Evolutionary conservation across 2,797 vertebrate species (phyloP).

Genomic region (Rhinichthys osculus): DNA sequence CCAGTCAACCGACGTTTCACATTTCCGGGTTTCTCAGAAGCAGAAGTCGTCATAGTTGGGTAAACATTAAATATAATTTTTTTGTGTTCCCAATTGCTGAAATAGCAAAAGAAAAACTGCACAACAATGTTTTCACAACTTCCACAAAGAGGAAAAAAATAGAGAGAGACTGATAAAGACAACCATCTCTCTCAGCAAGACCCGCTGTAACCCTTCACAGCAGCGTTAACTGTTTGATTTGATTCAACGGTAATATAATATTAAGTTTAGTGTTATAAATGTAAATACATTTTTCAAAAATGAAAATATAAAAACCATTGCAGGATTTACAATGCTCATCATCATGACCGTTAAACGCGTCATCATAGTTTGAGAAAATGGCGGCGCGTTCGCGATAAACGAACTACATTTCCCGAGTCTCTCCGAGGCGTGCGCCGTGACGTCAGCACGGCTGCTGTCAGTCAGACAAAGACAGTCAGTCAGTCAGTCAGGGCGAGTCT

Average conservation of each 20-base stretch:
- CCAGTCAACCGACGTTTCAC: constrained; percentile 24
- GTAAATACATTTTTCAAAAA: background rate
- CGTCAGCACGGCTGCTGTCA: constrained; percentile 86
- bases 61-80: too few relatives aligned
- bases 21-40: background rate
- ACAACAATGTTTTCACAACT: background rate
- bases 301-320: too few relatives aligned
- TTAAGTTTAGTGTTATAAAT: background rate
- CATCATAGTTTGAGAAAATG: too few relatives aligned
- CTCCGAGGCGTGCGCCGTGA: constrained; percentile 71
- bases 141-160: background rate
- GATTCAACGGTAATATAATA: too few relatives aligned
- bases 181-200: background rate
- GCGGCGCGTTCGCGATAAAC: background rate
- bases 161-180: background rate
- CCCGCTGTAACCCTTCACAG: too few relatives aligned
- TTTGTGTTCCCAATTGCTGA: background rate
- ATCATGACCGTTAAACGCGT: too few relatives aligned
- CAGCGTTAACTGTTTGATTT: background rate
- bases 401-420: constrained; percentile 78
- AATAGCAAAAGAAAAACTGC: background rate
- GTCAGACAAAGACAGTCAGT: constrained; percentile 86
- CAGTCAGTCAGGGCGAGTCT: constrained; percentile 65
- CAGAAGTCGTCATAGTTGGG: too few relatives aligned
- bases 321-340: too few relatives aligned